Conservation (phyloP, 1,140 invertebrate genomes). For the Teleogryllus occipitalis region DNA sequence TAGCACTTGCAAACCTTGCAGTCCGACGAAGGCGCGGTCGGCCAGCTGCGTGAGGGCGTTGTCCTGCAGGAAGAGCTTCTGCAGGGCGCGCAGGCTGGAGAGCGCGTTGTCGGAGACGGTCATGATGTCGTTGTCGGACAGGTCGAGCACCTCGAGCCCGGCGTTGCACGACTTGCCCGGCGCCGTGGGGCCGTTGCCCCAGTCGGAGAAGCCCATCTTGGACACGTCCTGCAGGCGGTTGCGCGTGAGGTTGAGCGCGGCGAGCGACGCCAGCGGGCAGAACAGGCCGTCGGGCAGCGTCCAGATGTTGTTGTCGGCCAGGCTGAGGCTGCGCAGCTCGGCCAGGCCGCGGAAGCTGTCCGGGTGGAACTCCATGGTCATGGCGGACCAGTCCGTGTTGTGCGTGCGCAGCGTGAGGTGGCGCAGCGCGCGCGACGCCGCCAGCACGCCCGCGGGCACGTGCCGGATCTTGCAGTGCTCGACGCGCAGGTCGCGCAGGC, state of each 20-base stretch:
- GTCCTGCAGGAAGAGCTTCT: constrained; percentile 57
- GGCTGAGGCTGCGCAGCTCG: constrained; percentile 58
- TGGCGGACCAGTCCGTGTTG: constrained; percentile 72
- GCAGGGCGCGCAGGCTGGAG: constrained; percentile 54
- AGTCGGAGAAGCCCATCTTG: constrained; percentile 60
- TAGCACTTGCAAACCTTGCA: constrained; percentile 54
- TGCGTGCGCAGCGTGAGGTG: constrained; percentile 60
- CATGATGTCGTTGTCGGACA: constrained; percentile 64
- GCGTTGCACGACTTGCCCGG: constrained; percentile 50
- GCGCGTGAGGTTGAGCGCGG: constrained; percentile 60
- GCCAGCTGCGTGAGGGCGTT: constrained; percentile 63
- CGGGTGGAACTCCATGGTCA: constrained; percentile 62
- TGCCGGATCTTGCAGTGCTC: constrained; percentile 71
- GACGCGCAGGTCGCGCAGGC: constrained; percentile 58
- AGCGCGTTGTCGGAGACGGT: constrained; percentile 58
- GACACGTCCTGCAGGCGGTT: constrained; percentile 71
- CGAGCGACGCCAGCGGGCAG: constrained; percentile 60
- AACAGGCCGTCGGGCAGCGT: constrained; percentile 62
- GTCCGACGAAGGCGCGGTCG: constrained; percentile 59
- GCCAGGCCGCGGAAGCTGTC: constrained; percentile 59
- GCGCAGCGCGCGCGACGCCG: constrained; percentile 54
- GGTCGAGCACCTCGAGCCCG: constrained; percentile 58
- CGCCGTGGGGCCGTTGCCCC: constrained; percentile 38
- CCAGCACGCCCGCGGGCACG: constrained; percentile 58
- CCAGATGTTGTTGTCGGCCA: constrained; percentile 74